Evolutionary conservation across 2,113 vertebrate genomes (phyloP).

Genomic region (Epinephelus cyanopodus): DNA sequence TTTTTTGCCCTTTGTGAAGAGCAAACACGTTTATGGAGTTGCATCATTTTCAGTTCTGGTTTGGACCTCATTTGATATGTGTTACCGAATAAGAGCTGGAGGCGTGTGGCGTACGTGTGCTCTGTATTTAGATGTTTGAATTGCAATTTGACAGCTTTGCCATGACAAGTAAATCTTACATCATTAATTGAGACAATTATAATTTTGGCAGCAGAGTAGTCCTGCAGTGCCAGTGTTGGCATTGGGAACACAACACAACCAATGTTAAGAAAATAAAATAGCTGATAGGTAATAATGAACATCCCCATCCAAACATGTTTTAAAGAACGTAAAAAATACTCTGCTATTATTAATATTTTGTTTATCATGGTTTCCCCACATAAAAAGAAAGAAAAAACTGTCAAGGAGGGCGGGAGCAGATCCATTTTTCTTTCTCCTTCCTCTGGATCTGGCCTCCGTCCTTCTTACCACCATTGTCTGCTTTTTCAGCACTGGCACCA

Average conservation of each 20-base stretch:
- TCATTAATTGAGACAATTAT: not conserved
- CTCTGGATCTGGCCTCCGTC: too few relatives aligned
- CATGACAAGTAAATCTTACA: constrained; percentile 12
- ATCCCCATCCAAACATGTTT: too few relatives aligned
- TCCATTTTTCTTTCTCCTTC: too few relatives aligned
- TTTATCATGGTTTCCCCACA: too few relatives aligned
- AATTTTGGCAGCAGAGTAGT: not conserved
- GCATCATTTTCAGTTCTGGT: not conserved
- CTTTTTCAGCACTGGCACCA: too few relatives aligned
- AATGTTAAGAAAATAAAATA: not conserved
- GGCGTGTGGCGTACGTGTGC: not conserved
- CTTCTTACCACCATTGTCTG: too few relatives aligned
- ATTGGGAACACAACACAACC: not conserved
- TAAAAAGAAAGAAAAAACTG: too few relatives aligned
- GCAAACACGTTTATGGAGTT: not conserved
- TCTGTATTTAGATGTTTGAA: constrained; percentile 1
- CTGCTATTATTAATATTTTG: too few relatives aligned
- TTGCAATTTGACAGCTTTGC: not conserved
- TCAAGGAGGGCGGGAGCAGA: too few relatives aligned
- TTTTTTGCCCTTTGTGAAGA: not conserved
- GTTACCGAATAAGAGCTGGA: not conserved
- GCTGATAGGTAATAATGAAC: not conserved
- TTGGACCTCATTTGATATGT: not conserved
- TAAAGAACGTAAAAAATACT: too few relatives aligned
- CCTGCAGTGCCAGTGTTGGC: constrained; percentile 6